Conservation (phyloP, 2,113 vertebrate species). For the Centropus bengalensis region DNA sequence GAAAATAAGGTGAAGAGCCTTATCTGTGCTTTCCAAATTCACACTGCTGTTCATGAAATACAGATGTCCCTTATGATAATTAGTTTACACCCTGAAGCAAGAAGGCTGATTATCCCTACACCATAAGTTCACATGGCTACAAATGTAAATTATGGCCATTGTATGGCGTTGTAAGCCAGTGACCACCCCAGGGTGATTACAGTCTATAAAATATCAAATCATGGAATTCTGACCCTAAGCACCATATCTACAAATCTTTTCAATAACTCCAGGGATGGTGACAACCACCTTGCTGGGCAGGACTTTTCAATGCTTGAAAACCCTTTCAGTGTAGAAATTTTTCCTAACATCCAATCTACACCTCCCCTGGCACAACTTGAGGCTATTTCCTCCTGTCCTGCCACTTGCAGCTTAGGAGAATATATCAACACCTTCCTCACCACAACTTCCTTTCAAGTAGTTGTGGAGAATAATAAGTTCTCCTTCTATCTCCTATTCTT, state of each 20-base stretch:
- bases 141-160: neutral
- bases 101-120: neutral
- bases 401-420: neutral
- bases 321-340: neutral
- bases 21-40: neutral
- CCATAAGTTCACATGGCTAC: neutral
- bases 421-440: rapidly evolving
- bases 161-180: neutral
- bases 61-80: neutral
- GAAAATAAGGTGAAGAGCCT: neutral
- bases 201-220: neutral
- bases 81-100: neutral
- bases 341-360: neutral
- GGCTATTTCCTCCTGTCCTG: neutral
- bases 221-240: rapidly evolving
- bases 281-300: neutral
- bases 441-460: neutral
- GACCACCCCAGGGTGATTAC: neutral
- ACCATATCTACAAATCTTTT: neutral
- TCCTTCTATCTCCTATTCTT: neutral
- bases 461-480: rapidly evolving
- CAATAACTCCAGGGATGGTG: neutral
- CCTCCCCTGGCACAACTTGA: neutral
- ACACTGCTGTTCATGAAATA: neutral
- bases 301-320: neutral